phyloP scores from a whole-genome alignment of 2,113 vertebrate species.

The Tragelaphus buxtoni region DNA sequence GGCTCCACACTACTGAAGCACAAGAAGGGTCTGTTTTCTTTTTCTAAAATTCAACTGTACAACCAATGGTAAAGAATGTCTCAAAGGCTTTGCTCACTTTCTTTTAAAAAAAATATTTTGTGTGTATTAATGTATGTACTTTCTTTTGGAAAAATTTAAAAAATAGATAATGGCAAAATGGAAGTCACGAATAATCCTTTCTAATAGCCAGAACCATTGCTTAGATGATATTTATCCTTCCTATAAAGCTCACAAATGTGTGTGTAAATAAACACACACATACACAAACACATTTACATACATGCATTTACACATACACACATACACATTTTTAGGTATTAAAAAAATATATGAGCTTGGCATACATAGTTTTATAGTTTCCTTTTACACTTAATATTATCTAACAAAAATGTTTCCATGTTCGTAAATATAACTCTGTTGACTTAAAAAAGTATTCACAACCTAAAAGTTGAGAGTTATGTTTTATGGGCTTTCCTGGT shows the following conservation, averaged over 20 bases:
- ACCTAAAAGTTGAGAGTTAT: not conserved
- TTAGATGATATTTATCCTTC: not conserved
- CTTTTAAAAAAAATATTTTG: not conserved
- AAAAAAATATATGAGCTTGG: not conserved
- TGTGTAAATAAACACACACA: not conserved
- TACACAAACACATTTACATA: not conserved
- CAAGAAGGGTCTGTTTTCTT: not conserved
- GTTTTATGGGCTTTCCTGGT: not conserved
- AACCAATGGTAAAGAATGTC: not conserved
- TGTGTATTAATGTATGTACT: not conserved
- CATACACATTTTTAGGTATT: not conserved
- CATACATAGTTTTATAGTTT: not conserved
- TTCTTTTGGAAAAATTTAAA: not conserved
- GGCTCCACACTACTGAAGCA: not conserved
- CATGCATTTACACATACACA: not conserved
- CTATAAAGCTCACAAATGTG: not conserved
- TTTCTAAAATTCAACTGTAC: not conserved
- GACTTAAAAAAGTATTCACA: not conserved
- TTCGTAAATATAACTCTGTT: not conserved
- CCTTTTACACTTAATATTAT: not conserved
- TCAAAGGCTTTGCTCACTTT: not conserved
- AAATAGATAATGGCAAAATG: not conserved
- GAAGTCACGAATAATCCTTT: not conserved
- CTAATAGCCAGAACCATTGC: not conserved
- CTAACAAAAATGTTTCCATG: not conserved